Conservation (phyloP, 2,797 vertebrate species). For the Sebastes wilsoni region DNA sequence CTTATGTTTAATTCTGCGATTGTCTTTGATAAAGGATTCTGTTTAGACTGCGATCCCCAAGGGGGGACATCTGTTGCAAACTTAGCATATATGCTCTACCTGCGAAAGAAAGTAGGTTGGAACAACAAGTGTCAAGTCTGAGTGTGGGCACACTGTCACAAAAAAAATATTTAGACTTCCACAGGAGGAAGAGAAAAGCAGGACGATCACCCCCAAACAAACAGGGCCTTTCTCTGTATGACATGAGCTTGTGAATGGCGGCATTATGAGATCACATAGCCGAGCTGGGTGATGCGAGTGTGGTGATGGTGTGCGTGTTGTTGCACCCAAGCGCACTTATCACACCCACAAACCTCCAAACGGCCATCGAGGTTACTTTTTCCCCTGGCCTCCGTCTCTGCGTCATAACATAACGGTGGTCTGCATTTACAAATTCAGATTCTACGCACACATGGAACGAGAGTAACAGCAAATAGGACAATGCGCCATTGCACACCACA, state of each 20-base stretch:
- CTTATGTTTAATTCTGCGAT: conserved; percentile 77
- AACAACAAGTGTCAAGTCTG: conserved; percentile 54
- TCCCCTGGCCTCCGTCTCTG: neutral
- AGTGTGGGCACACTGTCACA: neutral
- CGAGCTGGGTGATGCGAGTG: conserved; percentile 46
- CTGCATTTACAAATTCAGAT: conserved; percentile 14
- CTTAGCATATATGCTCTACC: conserved; percentile 56
- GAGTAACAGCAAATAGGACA: conserved; percentile 38
- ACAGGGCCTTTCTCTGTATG: conserved; percentile 45
- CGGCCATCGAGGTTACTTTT: conserved; percentile 13
- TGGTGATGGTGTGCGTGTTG: conserved; percentile 11
- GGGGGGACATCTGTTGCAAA: conserved; percentile 64
- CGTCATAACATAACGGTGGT: conserved; percentile 1
- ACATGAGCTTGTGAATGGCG: conserved; percentile 61
- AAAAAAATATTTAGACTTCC: conserved; percentile 27
- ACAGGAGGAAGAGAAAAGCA: conserved; percentile 16
- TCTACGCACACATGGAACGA: conserved; percentile 15
- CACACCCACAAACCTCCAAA: conserved; percentile 26
- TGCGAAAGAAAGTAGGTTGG: conserved; percentile 60
- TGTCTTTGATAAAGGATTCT: conserved; percentile 81
- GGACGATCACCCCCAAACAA: conserved; percentile 47
- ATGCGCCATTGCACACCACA: conserved; percentile 42
- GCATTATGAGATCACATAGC: conserved; percentile 72
- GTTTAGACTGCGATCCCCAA: conserved; percentile 64
- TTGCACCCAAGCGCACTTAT: conserved; percentile 26